Evolutionary conservation across 1,140 invertebrate species (phyloP).

Genomic region (Semibalanus balanoides): DNA sequence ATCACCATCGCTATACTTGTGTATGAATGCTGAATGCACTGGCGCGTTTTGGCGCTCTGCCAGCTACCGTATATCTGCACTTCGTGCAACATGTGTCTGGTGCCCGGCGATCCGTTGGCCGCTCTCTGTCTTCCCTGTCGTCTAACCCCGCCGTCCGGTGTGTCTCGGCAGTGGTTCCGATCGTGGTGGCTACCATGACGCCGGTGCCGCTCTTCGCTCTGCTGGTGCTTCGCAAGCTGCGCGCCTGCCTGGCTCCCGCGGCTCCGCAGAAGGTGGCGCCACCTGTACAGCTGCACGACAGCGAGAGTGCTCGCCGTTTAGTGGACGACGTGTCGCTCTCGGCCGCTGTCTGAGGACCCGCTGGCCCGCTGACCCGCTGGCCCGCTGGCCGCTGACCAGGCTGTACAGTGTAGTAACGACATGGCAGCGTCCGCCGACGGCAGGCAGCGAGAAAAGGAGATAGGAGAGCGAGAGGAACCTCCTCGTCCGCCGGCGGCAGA

Average conservation of each 20-base stretch:
- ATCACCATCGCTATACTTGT: neutral
- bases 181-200: constrained; percentile 82
- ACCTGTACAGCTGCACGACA: neutral
- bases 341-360: neutral
- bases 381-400: too few relatives aligned
- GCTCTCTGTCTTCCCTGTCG: constrained; percentile 16
- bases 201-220: constrained; percentile 56
- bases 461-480: too few relatives aligned
- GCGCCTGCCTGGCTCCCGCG: neutral
- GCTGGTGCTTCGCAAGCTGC: constrained; percentile 19
- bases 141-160: constrained; percentile 15
- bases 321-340: neutral
- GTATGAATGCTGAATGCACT: neutral
- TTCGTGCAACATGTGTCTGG: neutral
- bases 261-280: neutral
- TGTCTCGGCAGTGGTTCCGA: constrained; percentile 52
- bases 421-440: too few relatives aligned
- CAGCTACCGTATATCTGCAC: neutral
- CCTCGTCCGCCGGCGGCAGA: too few relatives aligned
- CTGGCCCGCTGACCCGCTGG: too few relatives aligned
- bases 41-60: neutral
- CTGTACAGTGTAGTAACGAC: too few relatives aligned
- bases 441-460: too few relatives aligned
- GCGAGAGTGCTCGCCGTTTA: neutral
- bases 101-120: constrained; percentile 13